Evolutionary conservation across 1,140 invertebrate species (phyloP).

Genomic region (Drosophila parvula): DNA sequence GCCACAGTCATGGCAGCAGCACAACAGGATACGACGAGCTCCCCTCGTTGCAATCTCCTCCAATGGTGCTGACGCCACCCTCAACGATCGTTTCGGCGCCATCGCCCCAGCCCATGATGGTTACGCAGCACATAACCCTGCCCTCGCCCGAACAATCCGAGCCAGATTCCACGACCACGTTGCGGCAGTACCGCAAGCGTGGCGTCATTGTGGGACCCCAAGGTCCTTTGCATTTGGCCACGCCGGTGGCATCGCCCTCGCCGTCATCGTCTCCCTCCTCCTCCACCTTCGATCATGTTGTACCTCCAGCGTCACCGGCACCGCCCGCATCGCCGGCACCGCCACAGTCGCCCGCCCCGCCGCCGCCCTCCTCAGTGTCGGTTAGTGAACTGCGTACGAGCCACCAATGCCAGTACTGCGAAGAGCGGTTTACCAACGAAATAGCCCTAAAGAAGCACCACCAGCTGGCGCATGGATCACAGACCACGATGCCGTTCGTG

Average conservation of each 20-base stretch:
- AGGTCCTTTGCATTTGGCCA: slow-evolving; percentile 20
- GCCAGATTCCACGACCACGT: slow-evolving; percentile 76
- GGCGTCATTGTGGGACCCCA: slow-evolving; percentile 51
- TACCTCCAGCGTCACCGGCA: slow-evolving; percentile 20
- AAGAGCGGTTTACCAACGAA: slow-evolving; percentile 72
- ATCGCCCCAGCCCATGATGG: slow-evolving; percentile 54
- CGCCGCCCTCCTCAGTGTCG: slow-evolving; percentile 11
- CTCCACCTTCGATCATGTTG: slow-evolving; percentile 51
- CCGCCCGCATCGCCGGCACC: slow-evolving; percentile 21
- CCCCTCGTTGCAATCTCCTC: slow-evolving; percentile 42
- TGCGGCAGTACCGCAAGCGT: slow-evolving; percentile 75
- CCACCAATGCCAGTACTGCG: slow-evolving; percentile 72
- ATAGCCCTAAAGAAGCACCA: slow-evolving; percentile 77
- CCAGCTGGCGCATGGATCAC: slow-evolving; percentile 70
- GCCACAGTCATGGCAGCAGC: slow-evolving; percentile 38
- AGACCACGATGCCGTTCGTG: slow-evolving; percentile 72
- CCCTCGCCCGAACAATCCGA: slow-evolving; percentile 80
- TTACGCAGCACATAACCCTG: slow-evolving; percentile 63
- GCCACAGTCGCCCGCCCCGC: slow-evolving; percentile 23
- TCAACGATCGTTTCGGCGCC: slow-evolving; percentile 63
- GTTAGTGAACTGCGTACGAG: slow-evolving; percentile 54
- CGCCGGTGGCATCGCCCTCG: slow-evolving; percentile 27
- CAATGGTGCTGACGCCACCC: slow-evolving; percentile 58
- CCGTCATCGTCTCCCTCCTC: slow-evolving; percentile 70
- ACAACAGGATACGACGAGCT: slow-evolving; percentile 44